Evolutionary conservation across 1,140 invertebrate species (phyloP), one percentile per base, ranked within the genome.

Genomic region (Belonocnema kinseyi): DNA sequence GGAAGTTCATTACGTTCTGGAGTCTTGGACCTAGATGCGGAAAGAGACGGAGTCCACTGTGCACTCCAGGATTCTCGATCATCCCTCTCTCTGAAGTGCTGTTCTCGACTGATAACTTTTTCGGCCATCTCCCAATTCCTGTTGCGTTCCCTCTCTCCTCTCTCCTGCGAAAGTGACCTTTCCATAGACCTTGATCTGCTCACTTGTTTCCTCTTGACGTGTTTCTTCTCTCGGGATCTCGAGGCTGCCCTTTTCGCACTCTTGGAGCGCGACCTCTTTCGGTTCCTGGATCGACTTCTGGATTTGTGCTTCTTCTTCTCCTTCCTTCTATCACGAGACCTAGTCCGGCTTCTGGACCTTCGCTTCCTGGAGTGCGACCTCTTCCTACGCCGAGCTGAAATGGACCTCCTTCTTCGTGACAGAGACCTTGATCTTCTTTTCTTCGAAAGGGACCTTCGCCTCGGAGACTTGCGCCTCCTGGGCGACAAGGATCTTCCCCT

Each of bases 11-110:
- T 88, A 16, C 87, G 79, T 58, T 88, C 3, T 5, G 92, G 89
- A n/a, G 89, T 88, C 52, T 89, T 89, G 0, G 93, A 93, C n/a
- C 89, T 82, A 7, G 92, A 93, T 56, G 91, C 87, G 0, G 92
- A 92, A 85, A 90, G 89, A 4, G 92, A 92, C 0, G 90, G 88
- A 1, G 92, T 91, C 89, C 90, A 92, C 10, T 90, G 88, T 0
- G 88, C 88, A 58, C 88, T 89, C 89, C 87, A 90, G 0, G 86
- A 86, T 53, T 86, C 83, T 0, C 85, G 74, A 16, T 85, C 82
- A 0, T 87, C 86, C 11, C 86, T 84, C 0, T 82, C 73, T 0
- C 77, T 61, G 8, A 87, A 85, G 7, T 81, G 81, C 0, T 84
- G 71, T 0, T 86, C 84, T 4, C 83, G 85, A 0, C 89, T 89